Conservation (phyloP, 2,888 invertebrate species). For the Cataglyphis albicans region DNA sequence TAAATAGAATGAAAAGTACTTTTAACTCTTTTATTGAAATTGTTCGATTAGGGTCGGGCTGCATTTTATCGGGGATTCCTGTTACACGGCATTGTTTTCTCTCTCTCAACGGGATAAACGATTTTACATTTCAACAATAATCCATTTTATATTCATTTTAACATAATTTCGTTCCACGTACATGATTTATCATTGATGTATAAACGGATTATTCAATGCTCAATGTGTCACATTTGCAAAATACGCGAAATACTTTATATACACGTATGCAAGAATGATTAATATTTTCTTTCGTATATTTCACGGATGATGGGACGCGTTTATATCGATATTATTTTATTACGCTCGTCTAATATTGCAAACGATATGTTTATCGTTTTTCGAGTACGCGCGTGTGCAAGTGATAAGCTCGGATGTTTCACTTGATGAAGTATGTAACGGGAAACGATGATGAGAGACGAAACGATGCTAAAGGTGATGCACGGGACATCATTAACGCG, state of each 20-base stretch:
- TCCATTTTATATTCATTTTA: conserved; percentile 50
- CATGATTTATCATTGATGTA: conserved; percentile 7
- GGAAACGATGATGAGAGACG: conserved; percentile 35
- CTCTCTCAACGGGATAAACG: conserved; percentile 9
- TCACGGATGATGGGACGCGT: conserved; percentile 22
- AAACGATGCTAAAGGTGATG: neutral
- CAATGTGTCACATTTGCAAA: conserved; percentile 17
- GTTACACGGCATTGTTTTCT: conserved; percentile 3
- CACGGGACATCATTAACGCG: conserved; percentile 19
- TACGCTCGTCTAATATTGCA: conserved; percentile 6
- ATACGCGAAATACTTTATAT: neutral
- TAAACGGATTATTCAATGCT: neutral
- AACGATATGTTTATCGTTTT: conserved; percentile 24
- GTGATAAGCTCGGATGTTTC: conserved; percentile 34
- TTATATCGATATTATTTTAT: conserved; percentile 28
- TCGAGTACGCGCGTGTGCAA: neutral
- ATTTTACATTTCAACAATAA: conserved; percentile 33
- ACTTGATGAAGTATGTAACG: conserved; percentile 28
- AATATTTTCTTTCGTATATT: conserved; percentile 15
- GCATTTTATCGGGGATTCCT: conserved; percentile 30
- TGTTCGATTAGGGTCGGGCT: neutral
- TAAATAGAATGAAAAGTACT: neutral
- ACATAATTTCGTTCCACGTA: conserved; percentile 22
- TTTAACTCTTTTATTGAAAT: conserved; percentile 5
- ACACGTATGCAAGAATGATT: conserved; percentile 1